These are phyloP conservation scores for Abscondita cerata DNA, from an alignment of 2,888 invertebrate species.

Conservation along the genomic window DNA sequence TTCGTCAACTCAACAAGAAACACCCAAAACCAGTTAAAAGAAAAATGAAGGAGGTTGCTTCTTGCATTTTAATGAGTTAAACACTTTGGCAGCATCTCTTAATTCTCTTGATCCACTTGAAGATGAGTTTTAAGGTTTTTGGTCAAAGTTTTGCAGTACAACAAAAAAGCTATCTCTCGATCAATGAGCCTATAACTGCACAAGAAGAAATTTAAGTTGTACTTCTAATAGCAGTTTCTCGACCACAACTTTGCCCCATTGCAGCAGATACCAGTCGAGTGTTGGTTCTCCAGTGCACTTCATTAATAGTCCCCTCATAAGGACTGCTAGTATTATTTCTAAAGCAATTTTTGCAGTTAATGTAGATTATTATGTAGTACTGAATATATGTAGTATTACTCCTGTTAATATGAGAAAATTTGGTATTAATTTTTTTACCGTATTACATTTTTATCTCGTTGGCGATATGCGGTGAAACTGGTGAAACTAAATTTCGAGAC, in stretches of 20 bases:
- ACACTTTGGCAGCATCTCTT: background rate
- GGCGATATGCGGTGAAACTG: no score
- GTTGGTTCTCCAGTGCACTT: background rate
- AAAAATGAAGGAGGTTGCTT: conserved; percentile 11
- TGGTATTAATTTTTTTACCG: no score
- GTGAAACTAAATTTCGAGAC: no score
- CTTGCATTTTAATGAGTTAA: conserved; percentile 10
- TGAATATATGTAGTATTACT: background rate
- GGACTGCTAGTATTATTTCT: background rate
- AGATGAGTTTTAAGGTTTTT: conserved; percentile 2
- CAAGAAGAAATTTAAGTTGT: no score
- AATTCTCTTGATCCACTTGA: background rate
- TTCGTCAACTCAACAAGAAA: background rate
- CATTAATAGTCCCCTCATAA: background rate
- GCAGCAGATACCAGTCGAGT: no score
- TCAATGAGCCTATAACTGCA: no score
- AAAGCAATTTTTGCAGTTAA: background rate
- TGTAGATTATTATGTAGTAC: background rate
- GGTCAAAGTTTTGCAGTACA: background rate
- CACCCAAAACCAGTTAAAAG: background rate
- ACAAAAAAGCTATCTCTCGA: no score
- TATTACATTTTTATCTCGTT: no score
- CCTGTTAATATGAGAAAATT: no score
- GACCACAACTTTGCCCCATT: no score
- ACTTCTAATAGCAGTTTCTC: no score